Evolutionary conservation across 2,797 vertebrate species (phyloP).

Genomic region (Alosa sapidissima): DNA sequence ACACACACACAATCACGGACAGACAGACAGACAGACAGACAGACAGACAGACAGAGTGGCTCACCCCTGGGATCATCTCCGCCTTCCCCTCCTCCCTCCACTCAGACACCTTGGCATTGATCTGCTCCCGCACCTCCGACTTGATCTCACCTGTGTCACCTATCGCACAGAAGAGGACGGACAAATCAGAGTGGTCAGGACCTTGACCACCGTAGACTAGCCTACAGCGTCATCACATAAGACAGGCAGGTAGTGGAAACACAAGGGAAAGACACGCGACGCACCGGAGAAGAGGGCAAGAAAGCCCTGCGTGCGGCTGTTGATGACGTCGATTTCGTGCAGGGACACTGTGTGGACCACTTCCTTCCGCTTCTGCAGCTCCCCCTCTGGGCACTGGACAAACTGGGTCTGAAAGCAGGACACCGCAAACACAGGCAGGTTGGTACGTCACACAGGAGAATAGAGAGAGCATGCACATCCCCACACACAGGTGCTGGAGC

Average conservation of each 20-base stretch:
- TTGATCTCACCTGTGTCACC: constrained; percentile 96
- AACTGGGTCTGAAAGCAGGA: constrained; percentile 82
- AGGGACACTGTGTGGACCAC: constrained; percentile 93
- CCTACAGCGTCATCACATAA: background rate
- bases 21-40: background rate
- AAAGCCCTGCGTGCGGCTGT: constrained; percentile 95
- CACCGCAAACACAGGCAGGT: background rate
- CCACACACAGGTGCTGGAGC: no score
- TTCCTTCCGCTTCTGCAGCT: constrained; percentile 94
- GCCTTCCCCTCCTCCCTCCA: constrained; percentile 97
- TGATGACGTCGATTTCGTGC: constrained; percentile 95
- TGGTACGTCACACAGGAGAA: background rate
- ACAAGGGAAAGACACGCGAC: background rate
- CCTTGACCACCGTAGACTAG: background rate
- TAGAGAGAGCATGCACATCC: no score
- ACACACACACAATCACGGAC: background rate
- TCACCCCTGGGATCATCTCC: constrained; percentile 92
- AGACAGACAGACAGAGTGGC: constrained; percentile 20
- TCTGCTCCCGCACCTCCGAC: constrained; percentile 93
- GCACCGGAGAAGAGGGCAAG: constrained; percentile 89
- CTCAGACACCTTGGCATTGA: constrained; percentile 94
- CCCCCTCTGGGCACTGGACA: constrained; percentile 93
- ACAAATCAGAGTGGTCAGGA: background rate
- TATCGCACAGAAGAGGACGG: constrained; percentile 44
- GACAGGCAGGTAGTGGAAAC: no score